Percentiles rank a stretch among this genome's conserved stretches.
Conservation (phyloP, 2,888 invertebrate genomes). For the Microctonus aethiopoides region DNA sequence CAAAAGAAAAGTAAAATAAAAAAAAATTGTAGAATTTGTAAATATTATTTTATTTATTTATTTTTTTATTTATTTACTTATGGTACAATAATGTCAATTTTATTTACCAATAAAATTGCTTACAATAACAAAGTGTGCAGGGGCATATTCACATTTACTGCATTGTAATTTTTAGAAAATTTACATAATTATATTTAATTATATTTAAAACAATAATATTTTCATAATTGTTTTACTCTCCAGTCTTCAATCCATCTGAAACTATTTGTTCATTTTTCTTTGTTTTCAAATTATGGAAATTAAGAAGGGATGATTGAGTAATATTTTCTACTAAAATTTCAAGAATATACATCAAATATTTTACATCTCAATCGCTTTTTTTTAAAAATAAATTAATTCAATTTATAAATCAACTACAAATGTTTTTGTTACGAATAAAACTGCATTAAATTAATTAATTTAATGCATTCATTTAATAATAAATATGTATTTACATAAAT, state of each 20-base stretch:
- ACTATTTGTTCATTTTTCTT: not conserved
- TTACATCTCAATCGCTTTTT: no score
- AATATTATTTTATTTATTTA: not conserved
- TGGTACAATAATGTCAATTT: no score
- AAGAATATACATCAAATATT: no score
- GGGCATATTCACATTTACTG: not conserved
- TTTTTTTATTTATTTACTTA: not conserved
- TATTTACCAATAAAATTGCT: not conserved
- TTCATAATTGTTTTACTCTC: not conserved
- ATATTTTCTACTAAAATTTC: not conserved
- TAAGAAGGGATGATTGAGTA: not conserved
- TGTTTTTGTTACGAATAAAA: no score
- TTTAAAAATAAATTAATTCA: not conserved
- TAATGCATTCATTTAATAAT: no score
- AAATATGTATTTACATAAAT: no score
- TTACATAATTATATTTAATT: no score
- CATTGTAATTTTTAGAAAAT: not conserved
- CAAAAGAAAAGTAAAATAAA: not conserved
- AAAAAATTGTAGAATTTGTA: not conserved
- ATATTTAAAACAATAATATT: no score
- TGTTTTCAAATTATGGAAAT: not conserved
- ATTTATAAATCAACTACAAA: no score
- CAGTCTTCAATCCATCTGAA: no score
- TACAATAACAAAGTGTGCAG: not conserved
- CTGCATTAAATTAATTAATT: no score